Base-by-base conservation (phyloP, 1,140 invertebrate genomes). In the Drosophila saltans region DNA sequence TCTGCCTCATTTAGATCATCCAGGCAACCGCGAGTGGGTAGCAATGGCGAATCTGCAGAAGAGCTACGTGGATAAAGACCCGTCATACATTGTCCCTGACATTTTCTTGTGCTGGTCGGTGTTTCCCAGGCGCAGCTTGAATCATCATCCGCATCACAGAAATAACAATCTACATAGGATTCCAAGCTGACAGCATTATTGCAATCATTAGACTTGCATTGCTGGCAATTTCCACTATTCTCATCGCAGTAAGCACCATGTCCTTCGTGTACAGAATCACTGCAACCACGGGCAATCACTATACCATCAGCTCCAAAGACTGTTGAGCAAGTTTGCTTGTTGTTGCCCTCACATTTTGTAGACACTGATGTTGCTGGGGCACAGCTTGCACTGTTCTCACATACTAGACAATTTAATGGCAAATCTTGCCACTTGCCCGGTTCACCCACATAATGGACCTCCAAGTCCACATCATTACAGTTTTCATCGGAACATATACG, bases 181-280 rank as follows among this genome's bases (percentile, higher is more conserved):
- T 61, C 48, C 36, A 91, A 24, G 30, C 75, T 75, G 0, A 36
- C 0, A 0, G 81, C 91, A 8, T 48, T 77, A 61, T 92, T 92
- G 61, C 91, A 92, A 2, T 64, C 78, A 55, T 89, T 89, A 5
- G 91, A 92, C 69, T 92, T 92, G 58, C 91, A 92, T 59, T 73
- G 63, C 1, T 30, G n/a, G n/a, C 91, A 92, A 8, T 45, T 78
- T 0, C 48, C 75, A 5, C 28, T 3, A 56, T 91, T 77, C 5
- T 43, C 36, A 24, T 91, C 84, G 6, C 91, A 92, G 62, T 86
- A 84, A 6, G 56, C 72, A 8, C 11, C 8, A 24, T 92, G 60
- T 8, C 63, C 67, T 2, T 56, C 33, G 3, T 33, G 43, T 0
- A 91, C 65, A 2, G 69, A 21, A n/a, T 92, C 90, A 43, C 78